Percentiles rank a stretch among this genome's conserved stretches.
Conservation (phyloP, 2,113 vertebrate genomes). For the Lepidothrix coronata region DNA sequence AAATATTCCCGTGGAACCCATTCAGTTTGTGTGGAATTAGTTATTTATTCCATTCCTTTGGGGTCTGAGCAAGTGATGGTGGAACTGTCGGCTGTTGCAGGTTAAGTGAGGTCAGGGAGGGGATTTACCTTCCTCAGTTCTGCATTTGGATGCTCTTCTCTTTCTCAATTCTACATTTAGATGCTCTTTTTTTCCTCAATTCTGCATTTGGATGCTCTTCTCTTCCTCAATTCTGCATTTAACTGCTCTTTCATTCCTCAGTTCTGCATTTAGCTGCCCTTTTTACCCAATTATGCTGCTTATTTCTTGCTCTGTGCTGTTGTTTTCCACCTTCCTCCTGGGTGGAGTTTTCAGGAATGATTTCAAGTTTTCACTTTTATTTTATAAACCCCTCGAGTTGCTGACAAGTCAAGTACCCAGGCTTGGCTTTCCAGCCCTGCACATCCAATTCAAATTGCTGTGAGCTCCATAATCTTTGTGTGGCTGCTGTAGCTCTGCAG, state of each 20-base stretch:
- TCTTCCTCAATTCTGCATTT: background rate
- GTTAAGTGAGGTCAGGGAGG: background rate
- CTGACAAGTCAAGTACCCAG: background rate
- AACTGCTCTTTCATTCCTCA: background rate
- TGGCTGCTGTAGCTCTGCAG: background rate
- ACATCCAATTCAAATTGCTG: background rate
- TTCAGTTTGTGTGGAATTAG: background rate
- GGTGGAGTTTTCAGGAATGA: background rate
- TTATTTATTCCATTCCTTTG: background rate
- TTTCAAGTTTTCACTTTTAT: background rate
- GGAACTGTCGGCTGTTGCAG: background rate
- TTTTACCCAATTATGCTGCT: background rate
- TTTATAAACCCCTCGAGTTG: background rate
- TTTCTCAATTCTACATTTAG: background rate
- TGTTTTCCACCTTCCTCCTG: background rate
- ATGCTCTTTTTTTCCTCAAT: background rate
- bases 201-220: background rate
- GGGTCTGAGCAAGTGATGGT: background rate
- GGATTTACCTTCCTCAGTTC: background rate
- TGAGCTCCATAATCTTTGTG: background rate
- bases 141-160: background rate
- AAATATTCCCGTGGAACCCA: fast-evolving
- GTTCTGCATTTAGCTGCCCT: background rate
- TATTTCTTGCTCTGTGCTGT: background rate
- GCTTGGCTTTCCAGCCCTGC: background rate